Evolutionary conservation across 2,113 vertebrate species (phyloP).

Genomic region (Meles meles): DNA sequence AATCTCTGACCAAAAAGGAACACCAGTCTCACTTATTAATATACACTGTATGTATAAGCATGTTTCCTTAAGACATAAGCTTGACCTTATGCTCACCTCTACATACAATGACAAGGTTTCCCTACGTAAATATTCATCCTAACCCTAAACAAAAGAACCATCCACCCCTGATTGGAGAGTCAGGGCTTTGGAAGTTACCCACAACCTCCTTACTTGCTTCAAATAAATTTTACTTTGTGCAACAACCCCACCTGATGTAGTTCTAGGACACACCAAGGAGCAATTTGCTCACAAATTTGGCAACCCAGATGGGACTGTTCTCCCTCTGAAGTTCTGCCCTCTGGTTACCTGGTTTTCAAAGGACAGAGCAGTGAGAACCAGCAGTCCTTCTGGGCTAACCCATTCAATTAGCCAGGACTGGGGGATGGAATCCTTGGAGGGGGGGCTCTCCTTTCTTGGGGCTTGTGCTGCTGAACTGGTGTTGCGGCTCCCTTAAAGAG

Average conservation of each 20-base stretch:
- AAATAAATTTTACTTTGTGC: background rate
- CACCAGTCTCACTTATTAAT: too few species aligned
- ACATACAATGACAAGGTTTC: background rate
- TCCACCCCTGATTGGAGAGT: background rate
- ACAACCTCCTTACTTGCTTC: background rate
- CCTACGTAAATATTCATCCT: background rate
- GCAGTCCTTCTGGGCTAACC: background rate
- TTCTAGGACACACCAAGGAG: background rate
- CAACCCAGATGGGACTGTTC: background rate
- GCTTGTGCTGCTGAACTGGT: background rate
- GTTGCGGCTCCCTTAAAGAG: background rate
- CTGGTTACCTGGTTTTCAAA: background rate
- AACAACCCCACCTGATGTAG: background rate
- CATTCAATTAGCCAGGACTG: background rate
- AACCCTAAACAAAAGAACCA: background rate
- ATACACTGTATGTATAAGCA: background rate
- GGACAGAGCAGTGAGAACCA: background rate
- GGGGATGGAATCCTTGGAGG: background rate
- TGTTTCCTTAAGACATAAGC: background rate
- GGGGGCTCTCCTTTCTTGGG: background rate
- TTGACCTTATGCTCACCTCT: background rate
- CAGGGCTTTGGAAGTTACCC: background rate
- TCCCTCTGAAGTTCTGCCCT: background rate
- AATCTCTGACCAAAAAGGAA: too few species aligned
- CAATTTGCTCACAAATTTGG: background rate